phyloP scores from a whole-genome alignment of 2,113 vertebrate genomes.

The Hymenochirus boettgeri region DNA sequence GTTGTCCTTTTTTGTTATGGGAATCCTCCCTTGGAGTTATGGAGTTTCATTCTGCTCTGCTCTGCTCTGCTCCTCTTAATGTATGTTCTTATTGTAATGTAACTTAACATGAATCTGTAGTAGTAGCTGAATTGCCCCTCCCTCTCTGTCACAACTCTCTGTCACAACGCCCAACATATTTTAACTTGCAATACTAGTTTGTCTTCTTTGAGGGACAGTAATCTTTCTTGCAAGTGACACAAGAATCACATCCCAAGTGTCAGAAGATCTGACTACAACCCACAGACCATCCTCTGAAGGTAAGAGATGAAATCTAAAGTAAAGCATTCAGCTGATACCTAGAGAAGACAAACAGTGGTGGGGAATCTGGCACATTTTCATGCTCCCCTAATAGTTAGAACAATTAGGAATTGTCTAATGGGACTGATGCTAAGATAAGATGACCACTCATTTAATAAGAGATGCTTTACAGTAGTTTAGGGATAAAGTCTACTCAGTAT shows the following conservation, averaged over 20 bases:
- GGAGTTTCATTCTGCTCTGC: constrained; percentile 22
- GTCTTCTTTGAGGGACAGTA: constrained; percentile 31
- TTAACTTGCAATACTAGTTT: constrained; percentile 34
- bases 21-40: constrained; percentile 18
- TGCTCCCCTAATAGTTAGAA: no score
- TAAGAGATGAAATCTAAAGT: constrained; percentile 21
- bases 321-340: no score
- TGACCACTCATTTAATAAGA: no score
- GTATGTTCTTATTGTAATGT: constrained; percentile 20
- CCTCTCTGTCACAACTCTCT: constrained; percentile 22
- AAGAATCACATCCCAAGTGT: constrained; percentile 20
- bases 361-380: no score
- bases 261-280: constrained; percentile 9
- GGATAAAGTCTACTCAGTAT: no score
- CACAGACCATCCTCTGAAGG: constrained; percentile 19
- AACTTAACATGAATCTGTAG: constrained; percentile 25
- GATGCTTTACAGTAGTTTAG: no score
- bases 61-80: constrained; percentile 6
- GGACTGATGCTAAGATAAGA: no score
- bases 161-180: constrained; percentile 34
- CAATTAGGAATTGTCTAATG: no score
- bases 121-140: background rate
- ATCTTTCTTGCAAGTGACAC: constrained; percentile 22
- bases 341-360: no score
- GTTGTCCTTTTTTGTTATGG: constrained; percentile 15